Conservation (phyloP, 2,797 vertebrate genomes). For the Zalophus californianus region DNA sequence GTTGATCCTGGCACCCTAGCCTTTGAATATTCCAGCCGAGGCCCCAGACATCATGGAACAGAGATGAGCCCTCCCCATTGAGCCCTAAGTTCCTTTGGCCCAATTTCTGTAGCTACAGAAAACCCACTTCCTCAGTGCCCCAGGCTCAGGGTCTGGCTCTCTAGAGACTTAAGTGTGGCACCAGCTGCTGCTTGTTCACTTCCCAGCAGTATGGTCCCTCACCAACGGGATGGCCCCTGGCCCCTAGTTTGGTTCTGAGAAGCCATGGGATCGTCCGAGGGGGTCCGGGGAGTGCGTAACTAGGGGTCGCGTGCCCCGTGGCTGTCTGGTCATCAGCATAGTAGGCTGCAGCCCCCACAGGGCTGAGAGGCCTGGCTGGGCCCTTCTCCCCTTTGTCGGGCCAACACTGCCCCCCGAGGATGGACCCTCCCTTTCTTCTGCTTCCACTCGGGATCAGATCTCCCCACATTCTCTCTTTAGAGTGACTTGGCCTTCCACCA, state of each 20-base stretch:
- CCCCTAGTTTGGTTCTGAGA: not conserved
- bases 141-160: not conserved
- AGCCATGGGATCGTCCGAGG: fast-evolving
- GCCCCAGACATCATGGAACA: fast-evolving
- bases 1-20: not conserved
- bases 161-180: not conserved
- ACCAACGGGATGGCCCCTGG: not conserved
- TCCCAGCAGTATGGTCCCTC: not conserved
- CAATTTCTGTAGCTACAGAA: not conserved
- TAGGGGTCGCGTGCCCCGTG: fast-evolving
- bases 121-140: not conserved
- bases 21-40: not conserved
- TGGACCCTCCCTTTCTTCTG: not conserved
- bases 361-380: not conserved
- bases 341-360: fast-evolving
- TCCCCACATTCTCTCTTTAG: not conserved
- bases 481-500: not conserved
- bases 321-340: not conserved
- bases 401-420: too few relatives aligned
- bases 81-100: not conserved
- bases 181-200: not conserved
- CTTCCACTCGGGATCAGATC: not conserved
- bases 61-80: fast-evolving
- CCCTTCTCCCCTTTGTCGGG: too few relatives aligned
- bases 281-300: fast-evolving